A percentile compares a stretch with the other conserved stretches of the same genome.
Evolutionary conservation across 2,113 vertebrate genomes (phyloP).

Genomic region (Jaculus jaculus): DNA sequence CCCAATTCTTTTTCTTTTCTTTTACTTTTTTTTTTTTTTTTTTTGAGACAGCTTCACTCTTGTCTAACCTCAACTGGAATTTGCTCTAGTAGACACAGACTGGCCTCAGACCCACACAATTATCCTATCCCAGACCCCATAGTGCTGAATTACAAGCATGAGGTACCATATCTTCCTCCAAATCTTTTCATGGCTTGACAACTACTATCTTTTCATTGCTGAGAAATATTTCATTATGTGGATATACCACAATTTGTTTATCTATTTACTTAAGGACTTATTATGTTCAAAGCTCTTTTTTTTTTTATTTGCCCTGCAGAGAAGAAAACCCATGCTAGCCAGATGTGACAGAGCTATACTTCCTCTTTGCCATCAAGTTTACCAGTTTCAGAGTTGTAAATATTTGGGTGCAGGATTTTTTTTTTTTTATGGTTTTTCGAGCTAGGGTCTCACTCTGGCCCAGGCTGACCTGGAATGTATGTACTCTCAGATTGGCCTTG

Average conservation of each 20-base stretch:
- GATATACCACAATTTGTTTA: neutral
- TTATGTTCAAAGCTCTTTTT: neutral
- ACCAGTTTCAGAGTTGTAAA: neutral
- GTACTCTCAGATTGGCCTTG: too few species aligned
- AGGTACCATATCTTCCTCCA: neutral
- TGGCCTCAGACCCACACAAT: too few species aligned
- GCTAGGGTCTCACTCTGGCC: too few species aligned
- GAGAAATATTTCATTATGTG: slow-evolving; percentile 13
- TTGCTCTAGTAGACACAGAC: too few species aligned
- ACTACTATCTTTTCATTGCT: neutral
- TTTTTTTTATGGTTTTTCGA: too few species aligned
- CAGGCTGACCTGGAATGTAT: too few species aligned
- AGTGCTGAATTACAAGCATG: too few species aligned
- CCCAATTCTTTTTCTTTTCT: neutral
- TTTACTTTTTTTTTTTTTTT: neutral
- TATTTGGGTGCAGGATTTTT: neutral
- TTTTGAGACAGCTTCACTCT: too few species aligned
- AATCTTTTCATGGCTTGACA: neutral
- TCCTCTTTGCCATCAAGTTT: neutral
- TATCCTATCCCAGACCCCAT: too few species aligned
- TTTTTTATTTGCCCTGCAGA: neutral
- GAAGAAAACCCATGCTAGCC: neutral
- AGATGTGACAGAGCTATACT: neutral
- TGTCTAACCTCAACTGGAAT: too few species aligned
- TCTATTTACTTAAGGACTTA: neutral